Percentiles rank a stretch among this genome's conserved stretches.
Evolutionary conservation across 2,113 vertebrate genomes (phyloP).

Genomic region (Toxotes jaculatrix): DNA sequence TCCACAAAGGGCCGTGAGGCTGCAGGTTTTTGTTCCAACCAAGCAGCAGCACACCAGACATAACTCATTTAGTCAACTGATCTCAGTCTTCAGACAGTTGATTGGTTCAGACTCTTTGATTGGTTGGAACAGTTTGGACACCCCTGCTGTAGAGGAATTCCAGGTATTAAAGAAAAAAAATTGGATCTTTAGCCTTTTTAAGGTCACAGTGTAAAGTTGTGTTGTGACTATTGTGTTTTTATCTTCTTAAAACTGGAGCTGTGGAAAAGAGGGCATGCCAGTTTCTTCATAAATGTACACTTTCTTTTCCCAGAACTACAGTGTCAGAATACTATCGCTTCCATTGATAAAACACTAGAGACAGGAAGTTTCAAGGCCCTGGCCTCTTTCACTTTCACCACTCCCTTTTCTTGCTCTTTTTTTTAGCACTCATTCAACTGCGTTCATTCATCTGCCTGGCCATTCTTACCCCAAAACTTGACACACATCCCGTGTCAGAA

Average conservation of each 20-base stretch:
- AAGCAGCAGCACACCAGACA: no score
- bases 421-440: background rate
- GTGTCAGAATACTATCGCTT: background rate
- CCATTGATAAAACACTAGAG: slow-evolving; percentile 29
- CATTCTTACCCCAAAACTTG: background rate
- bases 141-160: background rate
- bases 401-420: background rate
- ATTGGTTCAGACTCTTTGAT: no score
- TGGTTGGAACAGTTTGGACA: no score
- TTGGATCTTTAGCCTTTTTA: background rate
- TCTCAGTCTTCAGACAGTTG: no score
- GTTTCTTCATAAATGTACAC: background rate
- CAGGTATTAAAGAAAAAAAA: background rate
- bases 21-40: no score
- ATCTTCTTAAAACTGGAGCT: background rate
- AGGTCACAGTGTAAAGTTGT: background rate
- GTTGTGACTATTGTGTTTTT: background rate
- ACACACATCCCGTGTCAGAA: background rate
- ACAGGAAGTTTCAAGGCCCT: background rate
- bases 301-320: slow-evolving; percentile 1
- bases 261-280: background rate
- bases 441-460: slow-evolving; percentile 6
- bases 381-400: slow-evolving; percentile 17
- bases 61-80: no score
- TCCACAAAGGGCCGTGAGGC: no score